These are phyloP conservation scores for Prostheceraeus crozeri DNA, from an alignment of 2,888 invertebrate species.

Conservation along the genomic window DNA sequence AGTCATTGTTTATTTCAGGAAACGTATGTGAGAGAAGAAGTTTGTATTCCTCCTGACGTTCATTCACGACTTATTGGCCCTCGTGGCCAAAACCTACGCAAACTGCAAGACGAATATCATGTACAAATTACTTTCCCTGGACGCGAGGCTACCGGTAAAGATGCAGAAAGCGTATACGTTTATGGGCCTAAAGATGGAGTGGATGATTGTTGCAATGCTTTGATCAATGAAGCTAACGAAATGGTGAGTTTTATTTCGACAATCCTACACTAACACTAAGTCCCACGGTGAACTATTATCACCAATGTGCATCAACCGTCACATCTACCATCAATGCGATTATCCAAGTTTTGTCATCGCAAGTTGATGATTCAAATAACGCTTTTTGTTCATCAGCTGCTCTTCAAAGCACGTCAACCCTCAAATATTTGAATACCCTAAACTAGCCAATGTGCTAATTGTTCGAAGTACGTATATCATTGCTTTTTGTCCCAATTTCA, in stretches of 20 bases:
- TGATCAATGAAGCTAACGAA: constrained; percentile 24
- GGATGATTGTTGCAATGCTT: constrained; percentile 10
- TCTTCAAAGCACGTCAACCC: too few relatives aligned
- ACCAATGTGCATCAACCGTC: too few relatives aligned
- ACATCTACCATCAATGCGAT: too few relatives aligned
- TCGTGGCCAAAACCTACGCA: constrained; percentile 20
- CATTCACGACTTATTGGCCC: constrained; percentile 23
- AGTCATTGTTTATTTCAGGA: too few relatives aligned
- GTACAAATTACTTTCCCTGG: constrained; percentile 30
- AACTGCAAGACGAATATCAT: constrained; percentile 8
- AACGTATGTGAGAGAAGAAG: constrained; percentile 26
- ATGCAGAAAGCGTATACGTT: constrained; percentile 15
- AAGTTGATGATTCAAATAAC: too few relatives aligned
- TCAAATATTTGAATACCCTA: too few relatives aligned
- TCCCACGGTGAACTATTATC: too few relatives aligned
- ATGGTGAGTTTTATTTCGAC: constrained; percentile 8
- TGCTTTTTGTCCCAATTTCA: not conserved
- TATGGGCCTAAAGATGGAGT: constrained; percentile 18
- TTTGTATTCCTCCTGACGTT: constrained; percentile 27
- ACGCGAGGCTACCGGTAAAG: constrained; percentile 13
- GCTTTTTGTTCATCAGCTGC: too few relatives aligned
- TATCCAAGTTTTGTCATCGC: too few relatives aligned
- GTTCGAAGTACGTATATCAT: not conserved
- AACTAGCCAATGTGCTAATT: too few relatives aligned
- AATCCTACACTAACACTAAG: too few relatives aligned